These are phyloP conservation scores for Formica exsecta DNA, from an alignment of 1,140 invertebrate species.

Conservation along the genomic window DNA sequence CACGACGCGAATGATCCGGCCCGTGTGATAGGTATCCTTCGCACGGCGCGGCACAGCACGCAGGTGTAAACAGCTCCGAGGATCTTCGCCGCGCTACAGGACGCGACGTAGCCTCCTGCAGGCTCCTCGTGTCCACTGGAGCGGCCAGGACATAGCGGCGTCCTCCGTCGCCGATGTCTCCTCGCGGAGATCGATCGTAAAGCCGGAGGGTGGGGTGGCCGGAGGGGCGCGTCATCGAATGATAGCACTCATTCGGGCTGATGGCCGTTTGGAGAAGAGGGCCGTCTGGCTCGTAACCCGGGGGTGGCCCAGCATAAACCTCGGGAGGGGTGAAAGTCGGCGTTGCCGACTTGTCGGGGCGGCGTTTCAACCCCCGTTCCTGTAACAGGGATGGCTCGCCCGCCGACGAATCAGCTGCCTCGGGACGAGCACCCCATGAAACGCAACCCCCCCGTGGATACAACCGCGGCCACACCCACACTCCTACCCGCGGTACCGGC, in stretches of 20 bases:
- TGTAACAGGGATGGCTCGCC: conserved; percentile 51
- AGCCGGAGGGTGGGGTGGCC: conserved; percentile 63
- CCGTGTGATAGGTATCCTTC: conserved; percentile 35
- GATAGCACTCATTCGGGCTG: conserved; percentile 76
- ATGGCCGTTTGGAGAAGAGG: conserved; percentile 72
- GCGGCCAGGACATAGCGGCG: conserved; percentile 23
- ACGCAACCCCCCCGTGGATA: conserved; percentile 46
- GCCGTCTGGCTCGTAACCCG: conserved; percentile 35
- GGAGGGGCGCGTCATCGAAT: conserved; percentile 76
- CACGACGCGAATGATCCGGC: conserved; percentile 29
- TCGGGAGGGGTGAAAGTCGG: conserved; percentile 30
- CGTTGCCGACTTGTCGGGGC: conserved; percentile 26
- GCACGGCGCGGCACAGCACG: conserved; percentile 41
- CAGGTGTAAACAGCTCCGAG: conserved; percentile 37
- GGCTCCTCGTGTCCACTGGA: conserved; percentile 51
- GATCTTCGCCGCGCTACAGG: conserved; percentile 36
- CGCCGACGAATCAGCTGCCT: conserved; percentile 65
- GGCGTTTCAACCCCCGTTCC: conserved; percentile 37
- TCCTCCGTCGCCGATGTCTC: conserved; percentile 54
- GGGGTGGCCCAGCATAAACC: conserved; percentile 48
- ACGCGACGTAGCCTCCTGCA: conserved; percentile 43
- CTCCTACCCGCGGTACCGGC: conserved; percentile 75
- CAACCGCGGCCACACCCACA: conserved; percentile 71
- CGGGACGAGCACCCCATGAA: conserved; percentile 49
- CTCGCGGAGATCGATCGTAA: conserved; percentile 75